Percentiles rank a stretch among this genome's conserved stretches.
These are phyloP conservation scores for Pomacea maculata DNA, from an alignment of 1,140 invertebrate species.

Conservation along the genomic window DNA sequence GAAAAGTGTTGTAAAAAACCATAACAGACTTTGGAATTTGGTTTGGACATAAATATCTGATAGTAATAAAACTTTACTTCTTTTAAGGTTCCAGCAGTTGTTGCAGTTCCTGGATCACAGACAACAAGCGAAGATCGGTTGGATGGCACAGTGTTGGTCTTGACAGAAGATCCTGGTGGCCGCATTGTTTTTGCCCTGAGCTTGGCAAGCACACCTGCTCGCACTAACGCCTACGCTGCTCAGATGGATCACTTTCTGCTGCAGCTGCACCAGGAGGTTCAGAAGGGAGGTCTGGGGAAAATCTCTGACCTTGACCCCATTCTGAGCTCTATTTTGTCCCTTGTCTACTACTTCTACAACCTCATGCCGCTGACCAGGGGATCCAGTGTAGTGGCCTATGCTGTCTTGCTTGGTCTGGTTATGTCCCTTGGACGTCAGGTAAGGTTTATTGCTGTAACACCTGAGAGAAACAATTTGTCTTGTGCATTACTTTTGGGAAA, in stretches of 20 bases:
- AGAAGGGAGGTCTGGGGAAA: slow-evolving; percentile 49
- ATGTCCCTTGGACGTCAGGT: slow-evolving; percentile 58
- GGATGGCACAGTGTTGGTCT: slow-evolving; percentile 47
- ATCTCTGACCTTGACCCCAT: slow-evolving; percentile 53
- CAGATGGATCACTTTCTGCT: slow-evolving; percentile 55
- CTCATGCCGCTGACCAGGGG: slow-evolving; percentile 57
- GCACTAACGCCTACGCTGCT: slow-evolving; percentile 48
- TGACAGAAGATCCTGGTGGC: slow-evolving; percentile 55
- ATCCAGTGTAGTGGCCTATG: slow-evolving; percentile 58
- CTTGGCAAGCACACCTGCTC: slow-evolving; percentile 46
- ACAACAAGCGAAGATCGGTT: slow-evolving; percentile 23
- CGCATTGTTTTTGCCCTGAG: slow-evolving; percentile 55
- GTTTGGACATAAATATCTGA: too few relatives aligned
- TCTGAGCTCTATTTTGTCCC: slow-evolving; percentile 50
- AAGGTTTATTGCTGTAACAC: slow-evolving; percentile 32
- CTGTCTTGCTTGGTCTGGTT: slow-evolving; percentile 53
- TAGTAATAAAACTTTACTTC: too few relatives aligned
- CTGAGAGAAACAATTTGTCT: too few relatives aligned
- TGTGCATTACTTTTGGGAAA: too few relatives aligned
- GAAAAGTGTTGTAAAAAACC: too few relatives aligned
- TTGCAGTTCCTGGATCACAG: background rate
- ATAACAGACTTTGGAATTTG: too few relatives aligned
- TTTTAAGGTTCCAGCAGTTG: background rate
- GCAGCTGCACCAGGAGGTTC: slow-evolving; percentile 55
- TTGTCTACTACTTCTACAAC: slow-evolving; percentile 61